Conservation (phyloP, 2,888 invertebrate genomes). For the Brachylomia viminalis region DNA sequence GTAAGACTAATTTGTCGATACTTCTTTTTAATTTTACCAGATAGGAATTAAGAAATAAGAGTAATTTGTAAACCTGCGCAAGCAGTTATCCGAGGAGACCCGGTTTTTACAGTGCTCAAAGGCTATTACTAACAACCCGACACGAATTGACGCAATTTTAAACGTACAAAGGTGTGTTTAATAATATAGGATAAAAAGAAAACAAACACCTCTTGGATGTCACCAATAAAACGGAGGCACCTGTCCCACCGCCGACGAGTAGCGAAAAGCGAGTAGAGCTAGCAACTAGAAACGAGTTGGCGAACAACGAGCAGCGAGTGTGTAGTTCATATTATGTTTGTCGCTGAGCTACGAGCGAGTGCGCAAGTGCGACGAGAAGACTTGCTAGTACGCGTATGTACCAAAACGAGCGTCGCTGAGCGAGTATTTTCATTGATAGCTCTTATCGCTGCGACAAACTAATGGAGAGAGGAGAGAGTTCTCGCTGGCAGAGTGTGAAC, state of each 20-base stretch:
- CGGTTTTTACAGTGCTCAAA: conserved; percentile 35
- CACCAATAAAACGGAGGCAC: background rate
- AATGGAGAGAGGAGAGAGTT: background rate
- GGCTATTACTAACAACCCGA: conserved; percentile 25
- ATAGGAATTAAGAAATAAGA: conserved; percentile 35
- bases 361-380: background rate
- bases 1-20: conserved; percentile 46
- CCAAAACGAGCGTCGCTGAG: background rate
- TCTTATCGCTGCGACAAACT: background rate
- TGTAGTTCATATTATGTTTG: background rate
- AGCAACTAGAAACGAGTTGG: background rate
- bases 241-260: background rate
- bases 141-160: conserved; percentile 17
- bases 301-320: background rate
- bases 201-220: background rate
- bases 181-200: background rate
- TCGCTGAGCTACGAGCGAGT: background rate
- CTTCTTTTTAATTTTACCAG: conserved; percentile 37
- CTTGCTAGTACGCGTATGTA: background rate
- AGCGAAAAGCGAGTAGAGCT: background rate
- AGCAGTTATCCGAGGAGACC: conserved; percentile 35
- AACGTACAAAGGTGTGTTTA: background rate
- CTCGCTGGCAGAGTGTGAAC: background rate
- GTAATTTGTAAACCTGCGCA: conserved; percentile 6
- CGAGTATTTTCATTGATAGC: background rate